Evolutionary conservation across 1,140 invertebrate species (phyloP), one percentile per base, ranked within the genome.

Genomic region (Meloidogyne chitwoodi): DNA sequence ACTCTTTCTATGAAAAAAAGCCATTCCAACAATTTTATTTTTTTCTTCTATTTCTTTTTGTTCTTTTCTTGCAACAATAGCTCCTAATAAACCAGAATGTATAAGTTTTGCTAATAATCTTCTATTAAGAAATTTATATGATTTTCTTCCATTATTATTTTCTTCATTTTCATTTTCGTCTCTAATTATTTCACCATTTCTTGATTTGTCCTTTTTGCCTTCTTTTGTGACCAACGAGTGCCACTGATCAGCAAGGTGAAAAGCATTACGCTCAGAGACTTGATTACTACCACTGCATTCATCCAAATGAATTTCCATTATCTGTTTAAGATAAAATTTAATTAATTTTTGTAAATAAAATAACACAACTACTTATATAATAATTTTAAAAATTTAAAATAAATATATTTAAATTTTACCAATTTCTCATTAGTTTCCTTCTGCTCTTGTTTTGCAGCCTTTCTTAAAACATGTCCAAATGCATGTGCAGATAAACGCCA

Each of bases 1-100:
- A 16, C 56, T 24, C 26, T 64, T 73, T 61, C 71, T 61, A 31
- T 73, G 71, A n/a, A 73, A 73, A 5, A 73, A 34, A 2, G 71
- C 71, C n/a, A 64, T 73, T 24, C 71, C 71, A 31, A 73, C 41
- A 67, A 41, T 31, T 34, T 41, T 56, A n/a, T 56, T 56, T 19
- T 1, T 56, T 56, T 22, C 48, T 56, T 56, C 38, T 61, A 61
- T 70, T 29, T 12, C 56, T 11, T 56, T 56, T 14, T 56, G 48
- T 6, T 56, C 48, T 29, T 63, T 61, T 2, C 29, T 34, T 24
- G 38, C 71, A 64, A 73, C 56, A 27, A 73, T 34, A 64, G 71
- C 71, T 6, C 71, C 71, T 27, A 73, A 48, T 41, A 34, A 63
- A 62, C 65, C 65, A 67, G 65, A 67, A 31, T 67, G 19, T 5